These are phyloP conservation scores for Watsonalla binaria DNA, from an alignment of 2,888 invertebrate species.

Conservation along the genomic window DNA sequence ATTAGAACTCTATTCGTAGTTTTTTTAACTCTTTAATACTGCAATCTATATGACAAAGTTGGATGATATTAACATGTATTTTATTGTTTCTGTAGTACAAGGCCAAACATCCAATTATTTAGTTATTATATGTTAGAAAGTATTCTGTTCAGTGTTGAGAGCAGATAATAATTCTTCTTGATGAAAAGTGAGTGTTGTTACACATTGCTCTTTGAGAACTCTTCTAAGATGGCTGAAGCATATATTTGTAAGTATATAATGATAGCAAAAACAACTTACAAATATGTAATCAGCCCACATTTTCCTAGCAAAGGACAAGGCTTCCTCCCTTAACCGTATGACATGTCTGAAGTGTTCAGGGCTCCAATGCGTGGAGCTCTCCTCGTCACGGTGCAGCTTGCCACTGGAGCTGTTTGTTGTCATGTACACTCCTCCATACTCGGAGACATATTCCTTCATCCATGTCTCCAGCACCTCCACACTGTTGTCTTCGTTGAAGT, in stretches of 20 bases:
- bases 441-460: conserved; percentile 77
- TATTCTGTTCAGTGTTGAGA: no score
- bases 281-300: conserved; percentile 94
- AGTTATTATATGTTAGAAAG: no score
- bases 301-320: conserved; percentile 83
- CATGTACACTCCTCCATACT: conserved; percentile 86
- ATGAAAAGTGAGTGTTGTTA: no score
- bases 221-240: background rate
- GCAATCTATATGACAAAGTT: no score
- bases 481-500: conserved; percentile 90
- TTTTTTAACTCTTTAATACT: no score
- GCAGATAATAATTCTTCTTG: no score
- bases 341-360: conserved; percentile 85
- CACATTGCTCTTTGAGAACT: no score
- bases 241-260: no score
- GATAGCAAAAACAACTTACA: conserved; percentile 74
- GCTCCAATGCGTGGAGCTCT: conserved; percentile 86
- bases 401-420: conserved; percentile 65
- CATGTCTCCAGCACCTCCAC: conserved; percentile 85
- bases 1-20: no score
- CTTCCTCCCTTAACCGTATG: conserved; percentile 87
- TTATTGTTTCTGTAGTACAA: no score
- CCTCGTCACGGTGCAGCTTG: conserved; percentile 76
- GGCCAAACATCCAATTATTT: no score
- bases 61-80: no score